phyloP scores from a whole-genome alignment of 2,797 vertebrate genomes.

The Aulostomus chinensis region DNA sequence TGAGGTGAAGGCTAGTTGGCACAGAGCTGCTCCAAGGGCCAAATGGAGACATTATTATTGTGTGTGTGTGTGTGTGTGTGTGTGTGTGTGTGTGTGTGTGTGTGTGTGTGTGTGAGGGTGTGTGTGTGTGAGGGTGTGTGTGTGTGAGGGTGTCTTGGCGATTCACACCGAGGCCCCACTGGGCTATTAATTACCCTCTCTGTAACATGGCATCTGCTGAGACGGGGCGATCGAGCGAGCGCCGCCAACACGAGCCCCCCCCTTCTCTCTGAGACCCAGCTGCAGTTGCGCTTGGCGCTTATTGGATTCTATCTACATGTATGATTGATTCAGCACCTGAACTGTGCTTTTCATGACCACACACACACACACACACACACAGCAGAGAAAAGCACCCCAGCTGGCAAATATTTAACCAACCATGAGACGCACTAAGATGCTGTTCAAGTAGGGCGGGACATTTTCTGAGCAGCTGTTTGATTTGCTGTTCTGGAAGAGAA shows the following conservation, averaged over 20 bases:
- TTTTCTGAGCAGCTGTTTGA: constrained; percentile 49
- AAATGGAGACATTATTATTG: constrained; percentile 81
- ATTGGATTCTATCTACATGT: constrained; percentile 86
- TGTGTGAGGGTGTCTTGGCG: too few relatives aligned
- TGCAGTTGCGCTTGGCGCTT: constrained; percentile 78
- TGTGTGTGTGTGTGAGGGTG: constrained; percentile 34
- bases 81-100: constrained; percentile 45
- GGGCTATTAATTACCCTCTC: constrained; percentile 91
- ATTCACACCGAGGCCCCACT: constrained; percentile 69
- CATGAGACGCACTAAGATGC: constrained; percentile 57
- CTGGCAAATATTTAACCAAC: constrained; percentile 73
- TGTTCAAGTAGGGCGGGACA: constrained; percentile 30
- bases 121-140: constrained; percentile 42
- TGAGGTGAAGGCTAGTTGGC: constrained; percentile 80
- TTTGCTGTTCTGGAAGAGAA: constrained; percentile 37
- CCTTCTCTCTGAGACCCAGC: constrained; percentile 78
- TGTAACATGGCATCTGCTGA: constrained; percentile 87
- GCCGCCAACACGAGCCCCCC: constrained; percentile 53
- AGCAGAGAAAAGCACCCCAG: constrained; percentile 58
- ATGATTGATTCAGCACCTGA: constrained; percentile 84
- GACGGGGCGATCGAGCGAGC: constrained; percentile 54
- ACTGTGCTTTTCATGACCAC: too few relatives aligned
- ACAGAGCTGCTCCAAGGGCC: constrained; percentile 71
- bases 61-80: constrained; percentile 43
- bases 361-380: constrained; percentile 13